These are phyloP conservation scores for Syncerus caffer DNA, from an alignment of 2,797 vertebrate species.

Conservation along the genomic window DNA sequence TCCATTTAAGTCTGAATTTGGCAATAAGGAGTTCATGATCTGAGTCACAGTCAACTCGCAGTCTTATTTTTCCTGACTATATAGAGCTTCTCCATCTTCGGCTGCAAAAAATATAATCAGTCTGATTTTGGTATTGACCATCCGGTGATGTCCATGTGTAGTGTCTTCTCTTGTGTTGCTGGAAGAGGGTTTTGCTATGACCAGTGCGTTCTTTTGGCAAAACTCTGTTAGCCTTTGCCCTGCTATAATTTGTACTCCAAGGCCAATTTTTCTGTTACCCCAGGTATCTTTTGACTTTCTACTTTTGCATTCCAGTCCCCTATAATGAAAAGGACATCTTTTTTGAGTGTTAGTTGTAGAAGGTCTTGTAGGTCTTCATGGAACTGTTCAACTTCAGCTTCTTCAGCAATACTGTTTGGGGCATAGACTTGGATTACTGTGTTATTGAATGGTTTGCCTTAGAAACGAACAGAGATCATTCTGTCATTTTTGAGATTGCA, in stretches of 20 bases:
- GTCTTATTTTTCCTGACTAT: neutral
- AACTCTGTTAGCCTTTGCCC: neutral
- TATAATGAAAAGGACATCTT: neutral
- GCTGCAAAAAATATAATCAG: neutral
- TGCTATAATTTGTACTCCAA: neutral
- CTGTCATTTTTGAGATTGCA: neutral
- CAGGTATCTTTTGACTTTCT: neutral
- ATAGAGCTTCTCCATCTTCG: neutral
- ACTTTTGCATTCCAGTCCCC: neutral
- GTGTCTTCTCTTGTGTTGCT: neutral
- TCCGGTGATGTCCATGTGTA: neutral
- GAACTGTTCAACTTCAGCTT: neutral
- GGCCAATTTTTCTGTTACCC: neutral
- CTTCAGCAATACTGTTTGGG: neutral
- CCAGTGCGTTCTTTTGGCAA: accelerated
- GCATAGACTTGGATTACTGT: neutral
- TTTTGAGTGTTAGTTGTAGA: neutral
- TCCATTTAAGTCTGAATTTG: neutral
- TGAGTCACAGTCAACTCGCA: neutral
- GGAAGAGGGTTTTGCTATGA: neutral
- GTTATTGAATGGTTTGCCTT: neutral
- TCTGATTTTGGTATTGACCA: neutral
- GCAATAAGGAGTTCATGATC: neutral
- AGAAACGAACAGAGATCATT: neutral
- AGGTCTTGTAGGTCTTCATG: neutral